Conservation (phyloP, 2,113 vertebrate species). For the Isurus oxyrinchus region DNA sequence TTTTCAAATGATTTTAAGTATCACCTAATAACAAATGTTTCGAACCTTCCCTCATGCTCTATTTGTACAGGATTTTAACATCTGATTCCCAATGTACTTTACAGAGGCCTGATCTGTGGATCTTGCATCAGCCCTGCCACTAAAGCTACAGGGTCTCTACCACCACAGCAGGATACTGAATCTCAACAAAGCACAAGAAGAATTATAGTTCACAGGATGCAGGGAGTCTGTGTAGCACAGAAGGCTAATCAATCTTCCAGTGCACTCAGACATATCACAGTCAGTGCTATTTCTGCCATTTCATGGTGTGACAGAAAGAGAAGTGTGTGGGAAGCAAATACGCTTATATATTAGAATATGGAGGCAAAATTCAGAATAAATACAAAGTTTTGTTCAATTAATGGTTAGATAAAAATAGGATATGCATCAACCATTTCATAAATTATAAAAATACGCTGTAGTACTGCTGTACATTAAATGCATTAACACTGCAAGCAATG, state of each 20-base stretch:
- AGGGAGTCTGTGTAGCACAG: slow-evolving; percentile 57
- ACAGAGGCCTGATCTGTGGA: not conserved
- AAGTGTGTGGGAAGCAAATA: not conserved
- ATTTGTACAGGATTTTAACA: slow-evolving; percentile 20
- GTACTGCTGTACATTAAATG: not conserved
- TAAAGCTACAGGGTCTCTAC: slow-evolving; percentile 24
- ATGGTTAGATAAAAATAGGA: not conserved
- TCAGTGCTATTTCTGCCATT: slow-evolving; percentile 65
- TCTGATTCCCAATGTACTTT: not conserved
- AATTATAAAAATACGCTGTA: not conserved
- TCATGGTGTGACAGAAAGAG: slow-evolving; percentile 50
- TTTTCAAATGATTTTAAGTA: not conserved
- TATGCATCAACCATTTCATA: not conserved
- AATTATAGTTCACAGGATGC: slow-evolving; percentile 63
- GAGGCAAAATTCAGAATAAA: not conserved
- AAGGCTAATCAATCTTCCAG: slow-evolving; percentile 64
- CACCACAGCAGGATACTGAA: slow-evolving; percentile 16
- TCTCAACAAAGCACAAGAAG: slow-evolving; percentile 53
- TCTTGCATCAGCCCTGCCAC: slow-evolving; percentile 16
- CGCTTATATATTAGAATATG: not conserved
- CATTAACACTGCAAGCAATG: not conserved
- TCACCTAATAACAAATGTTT: not conserved
- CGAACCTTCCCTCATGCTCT: not conserved
- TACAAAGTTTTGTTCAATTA: not conserved
- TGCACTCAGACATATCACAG: slow-evolving; percentile 56